Percentiles rank a stretch among this genome's conserved stretches.
These are phyloP conservation scores for Nymphalis polychloros DNA, from an alignment of 2,888 invertebrate genomes.

Conservation along the genomic window DNA sequence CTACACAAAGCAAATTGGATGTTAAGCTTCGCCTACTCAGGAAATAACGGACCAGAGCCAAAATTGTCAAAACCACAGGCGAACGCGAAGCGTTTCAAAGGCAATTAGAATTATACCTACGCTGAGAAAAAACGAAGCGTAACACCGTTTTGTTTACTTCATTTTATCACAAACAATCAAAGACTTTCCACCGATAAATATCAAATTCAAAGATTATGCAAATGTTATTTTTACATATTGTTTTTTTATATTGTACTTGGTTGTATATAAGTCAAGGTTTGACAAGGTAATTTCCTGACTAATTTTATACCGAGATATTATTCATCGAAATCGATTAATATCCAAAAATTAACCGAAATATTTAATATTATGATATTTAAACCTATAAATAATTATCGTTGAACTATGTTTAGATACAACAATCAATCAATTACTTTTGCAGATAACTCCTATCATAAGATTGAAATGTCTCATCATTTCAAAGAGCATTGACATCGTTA, in stretches of 20 bases:
- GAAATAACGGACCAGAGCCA: conserved; percentile 65
- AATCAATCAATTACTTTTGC: neutral
- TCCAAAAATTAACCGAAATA: too few relatives aligned
- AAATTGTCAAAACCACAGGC: conserved; percentile 69
- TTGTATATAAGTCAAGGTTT: too few relatives aligned
- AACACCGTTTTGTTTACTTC: conserved; percentile 36
- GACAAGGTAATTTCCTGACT: too few relatives aligned
- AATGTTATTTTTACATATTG: too few relatives aligned
- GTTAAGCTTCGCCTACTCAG: conserved; percentile 50
- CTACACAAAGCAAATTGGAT: conserved; percentile 23
- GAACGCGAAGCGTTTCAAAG: conserved; percentile 59
- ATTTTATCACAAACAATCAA: neutral
- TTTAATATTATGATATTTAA: too few relatives aligned
- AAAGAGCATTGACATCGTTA: conserved; percentile 44
- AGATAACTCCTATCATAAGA: neutral
- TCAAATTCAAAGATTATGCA: neutral
- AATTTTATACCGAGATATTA: too few relatives aligned
- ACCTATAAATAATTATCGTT: too few relatives aligned
- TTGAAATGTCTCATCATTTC: conserved; percentile 40
- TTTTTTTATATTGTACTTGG: too few relatives aligned
- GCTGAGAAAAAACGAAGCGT: conserved; percentile 50
- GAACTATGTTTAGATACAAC: neutral
- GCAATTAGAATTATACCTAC: conserved; percentile 56
- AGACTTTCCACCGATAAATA: neutral
- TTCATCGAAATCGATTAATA: too few relatives aligned